These are phyloP conservation scores for Pollimyrus isidori DNA, from an alignment of 2,113 vertebrate genomes.

Conservation along the genomic window DNA sequence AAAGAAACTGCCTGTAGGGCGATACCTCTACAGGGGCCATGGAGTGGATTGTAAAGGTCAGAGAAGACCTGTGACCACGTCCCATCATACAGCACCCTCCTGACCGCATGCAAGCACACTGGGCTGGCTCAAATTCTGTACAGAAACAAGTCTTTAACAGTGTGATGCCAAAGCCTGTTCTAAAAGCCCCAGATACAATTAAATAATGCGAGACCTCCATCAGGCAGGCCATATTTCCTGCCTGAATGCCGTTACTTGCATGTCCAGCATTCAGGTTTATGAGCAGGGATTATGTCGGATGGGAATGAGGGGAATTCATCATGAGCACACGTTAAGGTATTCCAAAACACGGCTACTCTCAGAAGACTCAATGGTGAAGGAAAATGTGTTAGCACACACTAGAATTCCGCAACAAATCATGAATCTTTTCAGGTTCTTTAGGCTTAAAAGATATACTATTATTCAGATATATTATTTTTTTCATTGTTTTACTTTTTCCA, in stretches of 20 bases:
- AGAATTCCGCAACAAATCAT: neutral
- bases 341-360: neutral
- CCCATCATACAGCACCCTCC: neutral
- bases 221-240: neutral
- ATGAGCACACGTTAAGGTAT: neutral
- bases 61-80: neutral
- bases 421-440: neutral
- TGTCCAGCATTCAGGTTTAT: neutral
- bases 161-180: neutral
- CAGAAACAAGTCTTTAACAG: neutral
- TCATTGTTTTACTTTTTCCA: constrained; percentile 3
- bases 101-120: neutral
- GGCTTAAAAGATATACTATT: neutral
- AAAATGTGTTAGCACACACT: neutral
- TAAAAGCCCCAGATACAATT: neutral
- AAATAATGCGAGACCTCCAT: neutral
- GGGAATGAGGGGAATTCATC: neutral
- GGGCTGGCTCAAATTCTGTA: neutral
- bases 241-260: neutral
- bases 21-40: neutral
- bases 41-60: neutral
- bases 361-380: neutral
- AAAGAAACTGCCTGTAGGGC: neutral
- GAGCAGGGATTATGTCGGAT: neutral
- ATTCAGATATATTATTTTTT: neutral